These are phyloP conservation scores for Scaptodrosophila lebanonensis DNA, from an alignment of 1,140 invertebrate genomes.

Conservation along the genomic window DNA sequence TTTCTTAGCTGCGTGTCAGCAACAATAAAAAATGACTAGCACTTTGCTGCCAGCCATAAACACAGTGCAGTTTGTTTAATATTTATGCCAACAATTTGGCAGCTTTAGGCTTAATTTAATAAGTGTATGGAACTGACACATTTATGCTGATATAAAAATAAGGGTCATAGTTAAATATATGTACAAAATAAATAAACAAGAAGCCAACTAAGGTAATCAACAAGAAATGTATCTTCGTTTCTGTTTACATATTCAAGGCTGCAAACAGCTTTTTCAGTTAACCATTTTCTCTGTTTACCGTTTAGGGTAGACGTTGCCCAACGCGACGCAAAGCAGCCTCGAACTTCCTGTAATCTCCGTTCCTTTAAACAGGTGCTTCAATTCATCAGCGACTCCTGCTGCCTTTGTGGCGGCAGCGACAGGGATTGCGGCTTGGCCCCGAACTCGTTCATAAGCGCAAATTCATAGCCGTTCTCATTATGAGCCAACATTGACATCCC, in stretches of 20 bases:
- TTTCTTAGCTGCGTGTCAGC: not conserved
- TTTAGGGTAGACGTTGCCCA: too few relatives aligned
- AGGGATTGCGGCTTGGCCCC: conserved; percentile 14
- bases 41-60: conserved; percentile 29
- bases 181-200: too few relatives aligned
- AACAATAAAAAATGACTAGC: too few relatives aligned
- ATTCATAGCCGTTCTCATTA: conserved; percentile 45
- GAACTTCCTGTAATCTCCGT: conserved; percentile 61
- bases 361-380: conserved; percentile 13
- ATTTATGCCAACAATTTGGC: conserved; percentile 14
- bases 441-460: conserved; percentile 38
- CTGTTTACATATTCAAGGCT: too few relatives aligned
- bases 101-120: conserved; percentile 65
- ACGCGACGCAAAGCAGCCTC: conserved; percentile 4
- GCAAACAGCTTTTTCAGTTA: too few relatives aligned
- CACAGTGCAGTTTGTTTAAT: not conserved
- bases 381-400: conserved; percentile 54
- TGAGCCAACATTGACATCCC: conserved; percentile 17
- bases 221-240: too few relatives aligned
- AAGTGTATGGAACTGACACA: conserved; percentile 41
- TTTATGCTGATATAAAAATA: conserved; percentile 11
- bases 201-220: too few relatives aligned
- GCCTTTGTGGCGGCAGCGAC: conserved; percentile 28
- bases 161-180: too few relatives aligned
- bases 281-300: too few relatives aligned